Evolutionary conservation across 2,113 vertebrate genomes (phyloP), one percentile per base, ranked within the genome.

Genomic region (Lycocorax pyrrhopterus): DNA sequence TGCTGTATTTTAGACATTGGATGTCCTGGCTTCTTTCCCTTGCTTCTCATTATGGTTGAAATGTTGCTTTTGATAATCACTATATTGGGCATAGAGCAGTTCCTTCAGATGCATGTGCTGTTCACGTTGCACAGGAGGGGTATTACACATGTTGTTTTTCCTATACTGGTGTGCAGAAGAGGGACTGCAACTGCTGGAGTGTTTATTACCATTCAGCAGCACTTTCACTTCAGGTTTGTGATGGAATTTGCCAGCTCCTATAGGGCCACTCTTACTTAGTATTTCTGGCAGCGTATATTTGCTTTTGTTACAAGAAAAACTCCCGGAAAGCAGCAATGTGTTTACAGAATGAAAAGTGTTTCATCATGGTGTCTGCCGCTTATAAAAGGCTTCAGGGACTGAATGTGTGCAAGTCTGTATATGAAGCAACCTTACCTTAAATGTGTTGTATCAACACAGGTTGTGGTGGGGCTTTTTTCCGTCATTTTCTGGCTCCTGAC

Each of bases 281-380:
- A 69, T 95, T 94, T 96, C 85, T 96, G 84, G 91, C 89, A 84
- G 67, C 0, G 6, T 52, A 0, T 86, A 49, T 97, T 96, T 97
- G 87, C 74, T 95, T 96, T 96, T 91, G 89, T 92, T 96, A 71
- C n/a, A 62, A 53, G 87, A 91, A 93, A 92, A 90, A 76, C 80
- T 93, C 66, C 33, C 30, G 35, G 92, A 97, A 94, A 93, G 63
- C 83, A 81, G n/a, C 41, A 62, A 44, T 12, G 8, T 83, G 73
- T 96, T 96, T 92, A 88, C 93, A 86, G 95, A 96, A 93, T 91
- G 89, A 85, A 83, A 90, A 88, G 85, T 62, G 60, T 96, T 97
- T 96, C 94, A 95, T 96, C 75, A 30, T 81, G 60, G 79, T 95
- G 63, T 90, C 89, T 94, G 84, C 74, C 93, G 89, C 41, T 95